These are phyloP conservation scores for Drosophila parthenogenetica DNA, from an alignment of 2,888 invertebrate species.

Conservation along the genomic window DNA sequence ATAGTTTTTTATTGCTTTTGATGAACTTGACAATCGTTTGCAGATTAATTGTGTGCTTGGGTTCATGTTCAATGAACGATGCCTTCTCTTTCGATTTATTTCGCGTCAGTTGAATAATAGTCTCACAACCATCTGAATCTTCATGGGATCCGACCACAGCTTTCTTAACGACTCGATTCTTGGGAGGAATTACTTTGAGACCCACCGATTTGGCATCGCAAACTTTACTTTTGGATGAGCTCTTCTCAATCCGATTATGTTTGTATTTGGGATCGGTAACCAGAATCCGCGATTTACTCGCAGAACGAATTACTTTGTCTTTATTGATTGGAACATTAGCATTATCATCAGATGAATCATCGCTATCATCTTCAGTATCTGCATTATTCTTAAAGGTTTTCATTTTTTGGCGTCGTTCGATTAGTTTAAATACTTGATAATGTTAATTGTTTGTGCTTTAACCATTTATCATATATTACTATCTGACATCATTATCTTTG, in stretches of 20 bases:
- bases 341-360: slow-evolving; percentile 12
- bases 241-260: slow-evolving; percentile 80
- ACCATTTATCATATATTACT: slow-evolving; percentile 9
- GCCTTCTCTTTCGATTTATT: slow-evolving; percentile 47
- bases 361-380: slow-evolving; percentile 26
- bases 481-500: slow-evolving; percentile 7
- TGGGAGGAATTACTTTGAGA: slow-evolving; percentile 39
- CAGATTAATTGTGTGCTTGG: slow-evolving; percentile 74
- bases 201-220: slow-evolving; percentile 41
- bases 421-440: slow-evolving; percentile 9
- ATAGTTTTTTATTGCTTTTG: slow-evolving; percentile 77
- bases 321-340: slow-evolving; percentile 20
- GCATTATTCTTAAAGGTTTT: slow-evolving; percentile 18
- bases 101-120: slow-evolving; percentile 34
- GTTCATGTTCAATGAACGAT: slow-evolving; percentile 18
- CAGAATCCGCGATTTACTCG: slow-evolving; percentile 79
- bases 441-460: slow-evolving; percentile 6
- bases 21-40: slow-evolving; percentile 82
- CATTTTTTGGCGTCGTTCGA: slow-evolving; percentile 12
- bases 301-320: slow-evolving; percentile 25
- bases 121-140: slow-evolving; percentile 15
- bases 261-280: slow-evolving; percentile 83
- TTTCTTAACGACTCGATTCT: slow-evolving; percentile 72
- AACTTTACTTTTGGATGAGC: slow-evolving; percentile 76
- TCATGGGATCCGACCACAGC: slow-evolving; percentile 66